Base-by-base conservation (phyloP, 2,888 invertebrate species). In the Conomelus anceps region DNA sequence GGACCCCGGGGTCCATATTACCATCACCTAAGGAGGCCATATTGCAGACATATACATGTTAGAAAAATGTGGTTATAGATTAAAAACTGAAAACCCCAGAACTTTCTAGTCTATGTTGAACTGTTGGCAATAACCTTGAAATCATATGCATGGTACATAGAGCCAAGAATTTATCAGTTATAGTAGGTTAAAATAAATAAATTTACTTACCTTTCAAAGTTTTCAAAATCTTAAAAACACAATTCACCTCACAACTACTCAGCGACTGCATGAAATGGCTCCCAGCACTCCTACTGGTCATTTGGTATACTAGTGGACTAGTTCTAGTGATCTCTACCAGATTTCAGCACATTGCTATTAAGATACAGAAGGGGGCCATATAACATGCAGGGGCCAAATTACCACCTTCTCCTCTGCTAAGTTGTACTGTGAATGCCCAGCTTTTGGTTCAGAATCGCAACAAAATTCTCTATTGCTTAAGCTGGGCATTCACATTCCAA, bases 401-500 rank as follows among this genome's bases (percentile, higher is more conserved):
- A 87, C 87, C 87, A 87, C 87, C 87, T 26, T 87, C 87, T 87
- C 87, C 86, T 86, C n/a, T n/a, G n/a, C n/a, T n/a, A n/a, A n/a
- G n/a, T n/a, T n/a, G n/a, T n/a, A n/a, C n/a, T n/a, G n/a, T n/a
- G n/a, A n/a, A n/a, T n/a, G n/a, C n/a, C n/a, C n/a, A n/a, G n/a
- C n/a, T n/a, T n/a, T n/a, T n/a, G n/a, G n/a, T n/a, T n/a, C n/a
- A n/a, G n/a, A n/a, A n/a, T n/a, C n/a, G n/a, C n/a, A n/a, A n/a
- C n/a, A n/a, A n/a, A n/a, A n/a, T n/a, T n/a, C n/a, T n/a, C n/a
- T n/a, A n/a, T n/a, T n/a, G n/a, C n/a, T n/a, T n/a, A n/a, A n/a
- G n/a, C n/a, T n/a, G n/a, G n/a, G n/a, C n/a, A n/a, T n/a, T n/a
- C n/a, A n/a, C n/a, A n/a, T n/a, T n/a, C n/a, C n/a, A n/a, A n/a